Evolutionary conservation across 2,113 vertebrate genomes (phyloP), one percentile per base, ranked within the genome.

Genomic region (Oryzias curvinotus): DNA sequence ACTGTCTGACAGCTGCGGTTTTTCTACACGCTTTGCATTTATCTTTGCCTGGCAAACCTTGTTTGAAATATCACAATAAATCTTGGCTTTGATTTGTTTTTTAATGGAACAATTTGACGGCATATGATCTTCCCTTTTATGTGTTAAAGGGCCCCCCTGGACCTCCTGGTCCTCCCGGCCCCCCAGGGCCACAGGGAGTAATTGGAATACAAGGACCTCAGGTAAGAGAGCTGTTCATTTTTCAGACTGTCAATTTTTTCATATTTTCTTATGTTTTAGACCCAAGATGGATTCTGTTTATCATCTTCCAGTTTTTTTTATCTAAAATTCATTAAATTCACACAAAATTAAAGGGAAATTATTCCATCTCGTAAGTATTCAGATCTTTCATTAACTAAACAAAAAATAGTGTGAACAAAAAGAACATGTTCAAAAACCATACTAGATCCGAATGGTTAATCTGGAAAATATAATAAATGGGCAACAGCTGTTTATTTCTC

Each of bases 61-160:
- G 28, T 60, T 18, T 45, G 45, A 16, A 65, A 57, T 65, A 71
- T 59, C 28, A 21, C 19, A 52, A 17, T 48, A 12, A 1, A 52
- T 18, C 43, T 43, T 5, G 15, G 10, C 7, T 36, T 36, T 36
- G 36, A 5, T 42, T 57, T 48, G 13, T 58, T 7, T 56, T 57
- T 67, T 19, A 18, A 1, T 62, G 0, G 21, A 26, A 52, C 5
- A 15, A 1, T 60, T 18, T 19, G 5, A 62, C 58, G 7, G 51
- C 18, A 52, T 55, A 10, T 57, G 16, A 6, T 46, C 7, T 8
- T 77, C 13, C 16, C 14, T 60, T 36, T 59, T 55, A 8, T 71
- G 45, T 89, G 21, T 77, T 64, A 19, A 75, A 98, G 97, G 96
- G 96, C 7, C 96, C 95, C 3, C 91, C 92, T 41, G 92, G 92